phyloP scores from a whole-genome alignment of 2,113 vertebrate species.

The Gila orcuttii region DNA sequence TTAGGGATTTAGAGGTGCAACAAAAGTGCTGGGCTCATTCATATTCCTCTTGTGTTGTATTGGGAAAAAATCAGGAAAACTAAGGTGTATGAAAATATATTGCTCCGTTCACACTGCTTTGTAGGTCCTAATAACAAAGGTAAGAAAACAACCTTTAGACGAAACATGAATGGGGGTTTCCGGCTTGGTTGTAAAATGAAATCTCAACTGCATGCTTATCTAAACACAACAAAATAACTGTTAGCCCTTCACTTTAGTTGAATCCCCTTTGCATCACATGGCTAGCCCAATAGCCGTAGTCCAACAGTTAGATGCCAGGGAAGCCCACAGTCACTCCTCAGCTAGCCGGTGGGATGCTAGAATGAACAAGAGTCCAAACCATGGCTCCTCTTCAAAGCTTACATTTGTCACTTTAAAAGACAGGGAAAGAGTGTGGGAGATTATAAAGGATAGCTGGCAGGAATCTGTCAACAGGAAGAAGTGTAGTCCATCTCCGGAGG shows the following conservation, averaged over 20 bases:
- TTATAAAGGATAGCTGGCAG: slow-evolving; percentile 31
- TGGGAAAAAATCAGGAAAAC: not conserved
- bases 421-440: not conserved
- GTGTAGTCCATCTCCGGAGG: slow-evolving; percentile 35
- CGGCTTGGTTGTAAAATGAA: not conserved
- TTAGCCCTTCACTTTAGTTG: not conserved
- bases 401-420: slow-evolving; percentile 38
- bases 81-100: not conserved
- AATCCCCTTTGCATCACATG: not conserved
- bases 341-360: slow-evolving; percentile 3
- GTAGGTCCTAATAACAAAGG: not conserved
- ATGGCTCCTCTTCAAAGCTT: slow-evolving; percentile 48
- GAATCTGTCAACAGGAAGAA: slow-evolving; percentile 27
- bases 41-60: slow-evolving; percentile 18
- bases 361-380: slow-evolving; percentile 33
- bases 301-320: not conserved
- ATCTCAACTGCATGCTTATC: not conserved
- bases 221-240: not conserved
- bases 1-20: slow-evolving; percentile 13
- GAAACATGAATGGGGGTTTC: not conserved
- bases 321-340: not conserved
- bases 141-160: not conserved
- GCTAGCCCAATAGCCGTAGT: not conserved
- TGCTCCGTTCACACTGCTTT: not conserved
- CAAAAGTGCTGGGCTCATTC: not conserved